Evolutionary conservation across 2,888 invertebrate genomes (phyloP), one percentile per base, ranked within the genome.

Genomic region (Sipunculus nudus): DNA sequence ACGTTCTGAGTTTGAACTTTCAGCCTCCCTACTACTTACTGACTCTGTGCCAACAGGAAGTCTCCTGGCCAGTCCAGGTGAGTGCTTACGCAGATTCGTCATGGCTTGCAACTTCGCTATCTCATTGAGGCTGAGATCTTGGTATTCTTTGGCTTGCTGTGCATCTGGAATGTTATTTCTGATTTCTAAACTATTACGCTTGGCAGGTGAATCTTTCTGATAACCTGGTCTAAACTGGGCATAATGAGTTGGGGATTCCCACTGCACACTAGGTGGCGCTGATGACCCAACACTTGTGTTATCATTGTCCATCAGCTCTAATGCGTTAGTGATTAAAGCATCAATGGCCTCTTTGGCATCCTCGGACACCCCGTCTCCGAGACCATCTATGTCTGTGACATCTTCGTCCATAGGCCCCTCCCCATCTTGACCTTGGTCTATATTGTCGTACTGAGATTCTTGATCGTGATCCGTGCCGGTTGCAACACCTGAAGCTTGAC

Each of bases 51-150:
- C 60, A 19, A 73, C 75, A 32, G 72, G 67, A 3, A 81, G 72
- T 55, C 81, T 65, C 45, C 78, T 71, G 3, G 81, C 81, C 28
- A 81, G 63, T n/a, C 81, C 81, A 38, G 81, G 81, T 2, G 80
- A 81, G 63, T 79, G 78, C 62, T 80, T 80, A 32, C 70, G 61
- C 53, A 80, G 78, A 61, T 76, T 79, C 38, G 80, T 77, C 58
- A 77, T 77, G 48, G 76, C 76, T 28, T 58, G 74, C 53, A 68
- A 75, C 16, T 64, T 70, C 1, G 70, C 58, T 31, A 61, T 54
- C 65, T 76, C 76, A 62, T 68, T 60, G 68, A 32, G 29, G 3
- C 47, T 26, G 26, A 53, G 61, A 46, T 74, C 75, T 48, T 77
- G 76, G 65, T 78, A 79, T 54, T 64, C 72, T 63, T 80, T 80